Base-by-base conservation (phyloP, 2,113 vertebrate genomes). In the Theristicus caerulescens region DNA sequence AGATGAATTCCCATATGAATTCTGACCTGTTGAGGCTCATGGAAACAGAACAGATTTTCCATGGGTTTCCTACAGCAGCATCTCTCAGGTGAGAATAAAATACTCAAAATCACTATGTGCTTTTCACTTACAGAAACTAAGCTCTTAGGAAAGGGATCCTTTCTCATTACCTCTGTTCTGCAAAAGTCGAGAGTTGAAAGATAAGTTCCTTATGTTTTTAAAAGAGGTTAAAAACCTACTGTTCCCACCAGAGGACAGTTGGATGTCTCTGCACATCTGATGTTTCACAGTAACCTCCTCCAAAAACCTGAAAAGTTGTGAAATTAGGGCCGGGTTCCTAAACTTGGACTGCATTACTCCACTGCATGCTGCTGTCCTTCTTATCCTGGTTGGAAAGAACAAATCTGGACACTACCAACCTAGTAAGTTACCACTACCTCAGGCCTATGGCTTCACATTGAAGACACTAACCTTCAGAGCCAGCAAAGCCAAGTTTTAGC, bases 231-330 rank as follows among this genome's bases (percentile, higher is more conserved):
- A 77, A 94, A 89, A 22, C 15, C 42, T 72, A 15, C 38, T 73
- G 9, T 32, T 81, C 21, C 29, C 18, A 47, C 10, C 0, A 0
- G 61, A 31, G 5, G 61, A 71, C 14, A 70, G 40, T 15, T 0
- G 1, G 47, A 54, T n/a, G 7, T 22, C 32, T 49, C 73, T 29
- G 15, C 31, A n/a, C 1, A 0, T 49, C 49, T 46, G 59, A n/a
- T 51, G 27, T 61, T 92, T 79, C 62, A 58, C 11, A 54, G 11
- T 46, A 58, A 69, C 2, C 13, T 67, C 16, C 42, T 46, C 69
- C 22, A 76, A 66, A 80, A 78, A 87, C 78, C 0, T 0, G 18
- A 66, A 40, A 73, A 84, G 11, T 3, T 77, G 25, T 17, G 46
- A 83, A 67, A 76, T 57, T 40, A 82, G 82, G 54, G n/a, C 18